Evolutionary conservation across 2,113 vertebrate genomes (phyloP).

Genomic region (Sminthopsis crassicaudata): DNA sequence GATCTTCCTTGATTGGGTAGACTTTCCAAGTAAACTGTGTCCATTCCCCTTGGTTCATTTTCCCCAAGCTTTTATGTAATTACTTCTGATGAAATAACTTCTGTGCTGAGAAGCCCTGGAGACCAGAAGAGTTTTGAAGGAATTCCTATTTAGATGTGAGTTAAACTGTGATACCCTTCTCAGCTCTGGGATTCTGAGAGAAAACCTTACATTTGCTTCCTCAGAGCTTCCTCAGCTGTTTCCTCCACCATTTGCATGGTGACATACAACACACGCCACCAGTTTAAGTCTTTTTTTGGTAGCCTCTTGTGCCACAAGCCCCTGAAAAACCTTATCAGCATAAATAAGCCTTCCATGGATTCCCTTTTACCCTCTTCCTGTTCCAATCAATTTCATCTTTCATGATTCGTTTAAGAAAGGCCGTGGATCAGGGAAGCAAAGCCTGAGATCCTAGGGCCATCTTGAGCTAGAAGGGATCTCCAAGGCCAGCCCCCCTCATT

Average conservation of each 20-base stretch:
- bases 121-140: neutral
- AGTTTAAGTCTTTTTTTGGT: neutral
- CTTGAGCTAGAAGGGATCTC: neutral
- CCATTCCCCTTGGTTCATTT: neutral
- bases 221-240: neutral
- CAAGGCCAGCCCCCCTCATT: neutral
- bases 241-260: no score
- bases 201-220: neutral
- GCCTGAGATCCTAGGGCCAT: neutral
- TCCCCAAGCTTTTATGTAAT: neutral
- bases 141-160: neutral
- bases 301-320: neutral
- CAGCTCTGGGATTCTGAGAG: neutral
- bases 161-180: neutral
- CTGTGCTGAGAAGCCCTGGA: neutral
- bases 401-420: slow-evolving; percentile 25
- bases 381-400: slow-evolving; percentile 76
- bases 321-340: neutral
- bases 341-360: neutral
- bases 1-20: neutral
- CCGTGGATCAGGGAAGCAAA: neutral
- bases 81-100: neutral
- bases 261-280: neutral
- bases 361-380: neutral
- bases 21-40: neutral